These are phyloP conservation scores for Edolisoma coerulescens DNA, from an alignment of 2,113 vertebrate species.

Conservation along the genomic window DNA sequence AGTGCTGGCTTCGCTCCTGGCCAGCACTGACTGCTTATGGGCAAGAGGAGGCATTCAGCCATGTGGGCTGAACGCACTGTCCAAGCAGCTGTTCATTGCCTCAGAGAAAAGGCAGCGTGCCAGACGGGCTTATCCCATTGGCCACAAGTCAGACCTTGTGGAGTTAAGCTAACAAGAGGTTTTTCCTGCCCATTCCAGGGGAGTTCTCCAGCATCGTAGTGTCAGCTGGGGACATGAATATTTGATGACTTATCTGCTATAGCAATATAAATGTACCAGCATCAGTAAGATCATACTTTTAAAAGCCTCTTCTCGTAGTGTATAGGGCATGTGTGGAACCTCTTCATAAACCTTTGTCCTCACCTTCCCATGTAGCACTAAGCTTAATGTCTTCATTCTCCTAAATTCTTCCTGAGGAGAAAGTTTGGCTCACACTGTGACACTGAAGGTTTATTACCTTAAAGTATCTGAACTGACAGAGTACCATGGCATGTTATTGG, in stretches of 20 bases:
- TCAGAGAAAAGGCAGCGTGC: neutral
- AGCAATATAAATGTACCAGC: neutral
- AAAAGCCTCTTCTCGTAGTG: neutral
- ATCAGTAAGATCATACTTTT: neutral
- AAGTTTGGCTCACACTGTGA: neutral
- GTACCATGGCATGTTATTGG: neutral
- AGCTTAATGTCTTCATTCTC: neutral
- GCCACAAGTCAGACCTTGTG: neutral
- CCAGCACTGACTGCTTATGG: neutral
- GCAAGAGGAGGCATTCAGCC: neutral
- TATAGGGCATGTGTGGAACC: neutral
- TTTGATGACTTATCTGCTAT: neutral
- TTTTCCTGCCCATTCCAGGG: neutral
- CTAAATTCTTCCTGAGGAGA: neutral
- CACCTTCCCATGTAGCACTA: neutral
- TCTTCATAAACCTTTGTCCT: neutral
- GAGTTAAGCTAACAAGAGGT: neutral
- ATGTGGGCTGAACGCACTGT: neutral
- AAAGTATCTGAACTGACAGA: neutral
- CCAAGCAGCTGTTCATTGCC: neutral
- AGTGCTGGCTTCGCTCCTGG: neutral
- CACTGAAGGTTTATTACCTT: neutral
- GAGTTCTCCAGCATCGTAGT: neutral
- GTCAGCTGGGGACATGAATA: neutral
- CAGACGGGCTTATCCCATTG: neutral